These are phyloP conservation scores for Hycleus cichorii DNA, from an alignment of 1,140 invertebrate genomes.

Conservation along the genomic window DNA sequence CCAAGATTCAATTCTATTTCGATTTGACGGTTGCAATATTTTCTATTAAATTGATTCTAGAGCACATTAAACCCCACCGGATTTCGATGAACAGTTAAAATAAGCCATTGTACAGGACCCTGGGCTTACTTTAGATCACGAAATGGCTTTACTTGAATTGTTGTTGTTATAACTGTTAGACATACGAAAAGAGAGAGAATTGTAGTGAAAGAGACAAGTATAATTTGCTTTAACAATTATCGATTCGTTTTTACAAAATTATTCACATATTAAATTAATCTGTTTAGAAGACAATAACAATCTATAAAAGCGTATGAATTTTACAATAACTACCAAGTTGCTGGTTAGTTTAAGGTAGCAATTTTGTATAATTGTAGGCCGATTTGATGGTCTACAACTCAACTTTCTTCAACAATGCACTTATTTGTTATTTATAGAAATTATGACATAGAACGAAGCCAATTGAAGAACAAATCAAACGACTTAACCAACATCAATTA, in stretches of 20 bases:
- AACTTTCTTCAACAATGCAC: conserved; percentile 8
- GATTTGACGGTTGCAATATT: conserved; percentile 24
- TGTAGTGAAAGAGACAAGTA: too few relatives aligned
- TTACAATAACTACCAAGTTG: not conserved
- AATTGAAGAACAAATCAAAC: not conserved
- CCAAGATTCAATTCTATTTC: too few relatives aligned
- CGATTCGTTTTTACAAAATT: too few relatives aligned
- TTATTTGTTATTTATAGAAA: conserved; percentile 14
- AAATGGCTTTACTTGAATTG: conserved; percentile 25
- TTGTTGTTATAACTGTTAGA: conserved; percentile 1
- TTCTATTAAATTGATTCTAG: conserved; percentile 33
- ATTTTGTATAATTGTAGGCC: conserved; percentile 11
- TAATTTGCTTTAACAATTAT: too few relatives aligned
- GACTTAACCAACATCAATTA: conserved; percentile 1
- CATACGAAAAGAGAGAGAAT: not conserved
- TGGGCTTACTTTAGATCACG: conserved; percentile 29
- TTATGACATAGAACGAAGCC: not conserved
- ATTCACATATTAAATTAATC: too few relatives aligned
- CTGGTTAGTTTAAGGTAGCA: conserved; percentile 1
- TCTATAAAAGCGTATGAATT: not conserved
- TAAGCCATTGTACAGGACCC: conserved; percentile 30
- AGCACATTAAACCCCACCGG: conserved; percentile 29
- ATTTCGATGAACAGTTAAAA: conserved; percentile 33
- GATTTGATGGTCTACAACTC: conserved; percentile 10
- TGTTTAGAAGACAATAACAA: not conserved